Evolutionary conservation across 2,888 invertebrate genomes (phyloP), one percentile per base, ranked within the genome.

Genomic region (Andrena chrysosceles): DNA sequence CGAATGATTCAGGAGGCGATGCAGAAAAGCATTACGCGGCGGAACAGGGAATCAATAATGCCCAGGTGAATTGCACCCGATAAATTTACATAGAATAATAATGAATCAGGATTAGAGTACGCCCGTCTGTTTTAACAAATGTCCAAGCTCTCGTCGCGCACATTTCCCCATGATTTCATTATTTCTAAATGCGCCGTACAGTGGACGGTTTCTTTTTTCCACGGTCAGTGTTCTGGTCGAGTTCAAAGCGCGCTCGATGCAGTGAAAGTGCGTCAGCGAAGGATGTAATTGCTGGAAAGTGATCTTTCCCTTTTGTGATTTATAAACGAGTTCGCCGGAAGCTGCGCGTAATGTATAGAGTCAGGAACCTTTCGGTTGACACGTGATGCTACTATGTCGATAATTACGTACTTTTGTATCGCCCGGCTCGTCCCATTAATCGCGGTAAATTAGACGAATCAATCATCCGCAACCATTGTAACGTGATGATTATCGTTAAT

Each of bases 51-150:
- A 60, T 59, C 60, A 26, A 33, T 29, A 81, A 72, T 54, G 66
- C n/a, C 31, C 86, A 88, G 87, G 88, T 88, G 84, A 87, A 79
- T 72, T 33, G 49, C 16, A n/a, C 63, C 3, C 23, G 8, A 59
- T 62, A 16, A 52, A 69, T 35, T 63, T 72, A n/a, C 35, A 10
- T 71, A 8, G n/a, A 16, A 23, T 42, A 42, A 26, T 20, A 13
- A n/a, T 6, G 29, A 59, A 48, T 29, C 10, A n/a, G 16, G 29
- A 20, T n/a, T 7, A 60, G 31, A 16, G 16, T n/a, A 16, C 10
- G 26, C 35, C 16, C 10, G 20, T 6, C 7, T n/a, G 10, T 10
- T 68, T 49, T 16, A 29, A 54, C 31, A 13, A 3, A 13, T 29
- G 2, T n/a, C 31, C 31, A 16, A 33, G 31, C 10, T 20, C 20